Base-by-base conservation (phyloP, 1,140 invertebrate species). In the Drosophila kohkoa region DNA sequence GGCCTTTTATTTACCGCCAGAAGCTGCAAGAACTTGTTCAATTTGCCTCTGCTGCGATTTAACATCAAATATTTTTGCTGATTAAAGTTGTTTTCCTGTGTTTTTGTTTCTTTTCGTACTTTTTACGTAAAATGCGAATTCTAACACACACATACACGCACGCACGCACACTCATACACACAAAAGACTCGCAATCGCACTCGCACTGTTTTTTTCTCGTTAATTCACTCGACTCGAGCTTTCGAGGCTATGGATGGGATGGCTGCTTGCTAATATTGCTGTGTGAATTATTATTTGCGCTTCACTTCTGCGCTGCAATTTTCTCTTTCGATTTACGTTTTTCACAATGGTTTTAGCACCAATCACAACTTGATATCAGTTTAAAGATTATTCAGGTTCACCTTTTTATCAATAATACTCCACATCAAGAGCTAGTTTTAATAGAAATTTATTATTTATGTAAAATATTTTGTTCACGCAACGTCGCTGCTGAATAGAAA, bases 11-110 rank as follows among this genome's bases (percentile, higher is more conserved):
- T 92, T 92, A 92, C 91, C 90, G 83, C 83, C 57, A 92, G 82
- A 74, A 87, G 79, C 71, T 92, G 91, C 74, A 92, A 91, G 80
- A 92, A 79, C 81, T 91, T 89, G 70, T 82, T 87, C 43, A 92
- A 82, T 91, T 81, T 92, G 59, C 77, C 85, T 75, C 79, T 92
- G 81, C 90, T 79, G 65, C 85, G 90, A 82, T 92, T 87, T 70
- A 92, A 92, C 91, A 92, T 92, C 75, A 92, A 92, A 72, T 77
- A 74, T 66, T 62, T 25, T 77, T 76, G 81, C 80, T 77, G 73
- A 77, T 80, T 79, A 82, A 77, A 77, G 72, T 51, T 65, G 64
- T 77, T 60, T 74, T 46, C 38, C 35, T 38, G 58, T 35, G 48
- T 68, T 74, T 41, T 49, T 52, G 5, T 38, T 10, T 38, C 35